Conservation (phyloP, 2,888 invertebrate species). For the Lypha dubia region DNA sequence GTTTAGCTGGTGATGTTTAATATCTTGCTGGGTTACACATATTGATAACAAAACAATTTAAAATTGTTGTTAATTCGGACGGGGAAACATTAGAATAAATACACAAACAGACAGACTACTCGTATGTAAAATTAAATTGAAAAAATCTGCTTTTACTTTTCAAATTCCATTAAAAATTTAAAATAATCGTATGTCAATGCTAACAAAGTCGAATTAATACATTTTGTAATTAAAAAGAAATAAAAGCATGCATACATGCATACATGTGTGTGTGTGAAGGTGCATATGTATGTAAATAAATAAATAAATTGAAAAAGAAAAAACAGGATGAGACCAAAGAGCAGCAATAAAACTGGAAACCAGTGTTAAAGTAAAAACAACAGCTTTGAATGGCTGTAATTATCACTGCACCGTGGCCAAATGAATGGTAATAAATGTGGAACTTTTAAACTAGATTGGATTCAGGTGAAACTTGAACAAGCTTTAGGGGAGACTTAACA, state of each 20-base stretch:
- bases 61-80: no score
- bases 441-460: no score
- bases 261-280: no score
- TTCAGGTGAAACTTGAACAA: no score
- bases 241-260: no score
- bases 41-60: no score
- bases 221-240: constrained; percentile 24
- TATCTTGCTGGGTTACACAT: no score
- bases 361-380: constrained; percentile 24
- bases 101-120: background rate
- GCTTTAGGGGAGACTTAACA: no score
- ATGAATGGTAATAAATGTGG: no score
- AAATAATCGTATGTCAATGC: constrained; percentile 42
- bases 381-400: constrained; percentile 51
- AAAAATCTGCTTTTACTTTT: constrained; percentile 24
- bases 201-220: constrained; percentile 59
- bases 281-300: no score
- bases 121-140: constrained; percentile 9
- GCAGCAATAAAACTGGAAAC: background rate
- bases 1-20: no score
- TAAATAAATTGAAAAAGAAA: background rate
- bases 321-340: background rate
- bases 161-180: constrained; percentile 45
- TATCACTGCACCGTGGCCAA: no score
- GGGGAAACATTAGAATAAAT: background rate